These are phyloP conservation scores for Characodon lateralis DNA, from an alignment of 2,797 vertebrate genomes.

Conservation along the genomic window DNA sequence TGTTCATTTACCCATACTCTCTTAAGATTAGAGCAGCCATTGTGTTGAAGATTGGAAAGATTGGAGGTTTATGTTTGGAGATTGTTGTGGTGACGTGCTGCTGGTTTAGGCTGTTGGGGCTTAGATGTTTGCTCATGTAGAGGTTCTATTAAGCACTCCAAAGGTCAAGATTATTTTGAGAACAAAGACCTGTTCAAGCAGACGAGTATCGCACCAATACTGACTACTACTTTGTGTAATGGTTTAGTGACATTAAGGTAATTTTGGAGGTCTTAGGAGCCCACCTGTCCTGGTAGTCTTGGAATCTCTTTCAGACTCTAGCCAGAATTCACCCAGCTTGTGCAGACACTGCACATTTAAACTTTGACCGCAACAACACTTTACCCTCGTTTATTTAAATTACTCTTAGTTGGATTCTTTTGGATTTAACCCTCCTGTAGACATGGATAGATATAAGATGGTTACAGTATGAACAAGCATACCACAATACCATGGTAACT, in stretches of 20 bases:
- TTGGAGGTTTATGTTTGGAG: conserved; percentile 59
- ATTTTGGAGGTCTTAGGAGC: no score
- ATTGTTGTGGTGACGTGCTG: conserved; percentile 42
- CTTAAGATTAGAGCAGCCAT: conserved; percentile 55
- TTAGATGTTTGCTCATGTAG: conserved; percentile 60
- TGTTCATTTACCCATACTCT: conserved; percentile 50
- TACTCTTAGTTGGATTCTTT: no score
- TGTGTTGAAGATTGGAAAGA: conserved; percentile 58
- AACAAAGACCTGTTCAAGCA: not conserved
- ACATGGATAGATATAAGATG: no score
- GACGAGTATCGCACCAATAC: not conserved
- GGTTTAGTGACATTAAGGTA: no score
- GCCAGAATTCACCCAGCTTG: conserved; percentile 29
- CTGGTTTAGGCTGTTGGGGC: conserved; percentile 52
- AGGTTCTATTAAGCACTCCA: conserved; percentile 27
- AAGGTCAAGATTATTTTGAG: conserved; percentile 10
- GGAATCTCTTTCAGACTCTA: conserved; percentile 20
- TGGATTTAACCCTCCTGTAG: no score
- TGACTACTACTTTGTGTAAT: no score
- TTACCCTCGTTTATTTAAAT: no score
- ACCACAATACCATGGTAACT: no score
- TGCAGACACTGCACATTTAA: conserved; percentile 34
- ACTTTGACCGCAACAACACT: no score
- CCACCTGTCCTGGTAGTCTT: conserved; percentile 34
- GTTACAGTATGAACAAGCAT: no score